Evolutionary conservation across 1,140 invertebrate species (phyloP), one percentile per base, ranked within the genome.

Genomic region (Euura saliciscinereae): DNA sequence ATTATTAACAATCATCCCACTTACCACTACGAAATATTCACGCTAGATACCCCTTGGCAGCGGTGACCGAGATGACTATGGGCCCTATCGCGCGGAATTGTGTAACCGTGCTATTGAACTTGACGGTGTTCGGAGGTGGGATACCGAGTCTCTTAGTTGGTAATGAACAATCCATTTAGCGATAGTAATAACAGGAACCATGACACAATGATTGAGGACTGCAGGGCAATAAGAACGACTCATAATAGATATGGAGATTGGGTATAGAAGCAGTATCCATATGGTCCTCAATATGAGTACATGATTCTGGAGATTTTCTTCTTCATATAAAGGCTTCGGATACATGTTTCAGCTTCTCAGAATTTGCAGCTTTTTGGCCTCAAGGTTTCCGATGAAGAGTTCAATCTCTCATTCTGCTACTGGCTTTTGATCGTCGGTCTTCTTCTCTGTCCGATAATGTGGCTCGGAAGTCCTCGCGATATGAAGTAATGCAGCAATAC

Each of bases 381-480:
- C 70, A 92, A 93, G 84, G 87, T 93, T 71, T 90, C 90, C 0
- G 86, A 88, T 1, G 86, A 90, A 3, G 79, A 85, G 46, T 90
- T 93, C 71, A 87, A 91, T 77, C 83, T 95, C 28, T 93, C 93
- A 0, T 94, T 92, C 77, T 95, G 94, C 78, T 92, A 93, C 73
- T 95, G 93, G 93, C 89, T 94, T 77, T 81, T 94, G 3, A 78
- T 94, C 6, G 86, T 95, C 6, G 93, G 92, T 0, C 69, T 92
- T 2, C 78, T 93, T 68, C 85, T 95, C 6, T 94, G 93, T 76
- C 94, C 94, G 1, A 83, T 94, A 65, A 92, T 94, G 90, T 95
- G 94, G 94, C 86, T 95, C n/a, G 93, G 93, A 66, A 94, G 93
- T 77, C 94, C 94, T 0, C 93, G 94, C 82, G 93, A 95, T 79